These are phyloP conservation scores for Chiloscyllium plagiosum DNA, from an alignment of 2,113 vertebrate species.

Conservation along the genomic window DNA sequence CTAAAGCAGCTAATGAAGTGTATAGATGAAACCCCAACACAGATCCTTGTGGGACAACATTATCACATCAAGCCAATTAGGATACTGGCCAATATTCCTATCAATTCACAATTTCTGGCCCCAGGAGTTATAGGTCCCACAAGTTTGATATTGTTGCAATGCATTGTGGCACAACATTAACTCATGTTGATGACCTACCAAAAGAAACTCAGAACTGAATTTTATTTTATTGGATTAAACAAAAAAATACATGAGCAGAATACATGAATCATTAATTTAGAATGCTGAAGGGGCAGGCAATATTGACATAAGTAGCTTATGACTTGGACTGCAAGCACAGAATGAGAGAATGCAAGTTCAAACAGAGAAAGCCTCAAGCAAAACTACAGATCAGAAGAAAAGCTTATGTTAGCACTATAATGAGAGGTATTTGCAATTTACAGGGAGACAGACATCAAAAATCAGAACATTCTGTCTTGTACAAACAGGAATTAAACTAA, in stretches of 20 bases:
- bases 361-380: background rate
- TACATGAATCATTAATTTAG: background rate
- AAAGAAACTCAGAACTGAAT: background rate
- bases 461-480: background rate
- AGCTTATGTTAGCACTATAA: background rate
- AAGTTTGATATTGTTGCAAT: background rate
- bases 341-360: background rate
- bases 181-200: background rate
- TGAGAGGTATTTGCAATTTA: background rate
- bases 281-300: background rate
- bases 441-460: background rate
- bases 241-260: background rate
- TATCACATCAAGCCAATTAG: too few species aligned
- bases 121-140: background rate
- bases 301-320: background rate
- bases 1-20: too few species aligned
- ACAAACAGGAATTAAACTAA: background rate
- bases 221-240: background rate
- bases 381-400: background rate
- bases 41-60: too few species aligned
- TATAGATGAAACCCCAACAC: too few species aligned
- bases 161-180: too few species aligned
- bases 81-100: too few species aligned
- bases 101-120: background rate
- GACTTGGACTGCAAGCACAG: background rate